phyloP scores from a whole-genome alignment of 2,797 vertebrate genomes.

The Cottoperca gobio region DNA sequence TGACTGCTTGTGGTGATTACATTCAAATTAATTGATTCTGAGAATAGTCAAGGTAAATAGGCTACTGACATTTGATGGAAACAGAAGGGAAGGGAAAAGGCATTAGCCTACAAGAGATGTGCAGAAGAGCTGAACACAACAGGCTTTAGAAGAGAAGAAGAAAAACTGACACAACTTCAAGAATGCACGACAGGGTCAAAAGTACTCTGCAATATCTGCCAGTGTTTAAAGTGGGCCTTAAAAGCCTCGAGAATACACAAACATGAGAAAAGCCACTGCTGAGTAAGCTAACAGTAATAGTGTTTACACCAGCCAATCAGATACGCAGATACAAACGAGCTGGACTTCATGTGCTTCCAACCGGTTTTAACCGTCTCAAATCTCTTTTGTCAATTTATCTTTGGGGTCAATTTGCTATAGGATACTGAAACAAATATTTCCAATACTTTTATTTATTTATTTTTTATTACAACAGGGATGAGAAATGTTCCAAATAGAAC shows the following conservation, averaged over 20 bases:
- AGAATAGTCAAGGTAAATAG: neutral
- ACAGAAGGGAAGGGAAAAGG: neutral
- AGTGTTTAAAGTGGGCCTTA: constrained; percentile 50
- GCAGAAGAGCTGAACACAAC: constrained; percentile 11
- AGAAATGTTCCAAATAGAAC: constrained; percentile 55
- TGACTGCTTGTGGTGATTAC: no score
- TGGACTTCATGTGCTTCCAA: constrained; percentile 17
- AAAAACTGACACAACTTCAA: constrained; percentile 24
- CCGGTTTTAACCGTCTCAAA: constrained; percentile 22
- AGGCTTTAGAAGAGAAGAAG: neutral
- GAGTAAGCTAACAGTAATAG: constrained; percentile 50
- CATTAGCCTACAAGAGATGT: constrained; percentile 12
- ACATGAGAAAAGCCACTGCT: constrained; percentile 49
- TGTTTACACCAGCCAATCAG: constrained; percentile 59
- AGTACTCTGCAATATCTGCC: constrained; percentile 37
- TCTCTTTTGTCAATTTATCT: constrained; percentile 12
- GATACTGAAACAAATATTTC: constrained; percentile 29
- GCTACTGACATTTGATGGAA: constrained; percentile 1
- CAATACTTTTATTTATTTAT: constrained; percentile 23
- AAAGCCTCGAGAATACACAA: constrained; percentile 49
- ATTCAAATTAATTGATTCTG: neutral
- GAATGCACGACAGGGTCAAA: constrained; percentile 55
- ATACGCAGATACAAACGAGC: constrained; percentile 39
- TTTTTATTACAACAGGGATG: constrained; percentile 34
- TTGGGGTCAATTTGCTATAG: neutral